Base-by-base conservation (phyloP, 2,888 invertebrate genomes). In the Nineta flava region DNA sequence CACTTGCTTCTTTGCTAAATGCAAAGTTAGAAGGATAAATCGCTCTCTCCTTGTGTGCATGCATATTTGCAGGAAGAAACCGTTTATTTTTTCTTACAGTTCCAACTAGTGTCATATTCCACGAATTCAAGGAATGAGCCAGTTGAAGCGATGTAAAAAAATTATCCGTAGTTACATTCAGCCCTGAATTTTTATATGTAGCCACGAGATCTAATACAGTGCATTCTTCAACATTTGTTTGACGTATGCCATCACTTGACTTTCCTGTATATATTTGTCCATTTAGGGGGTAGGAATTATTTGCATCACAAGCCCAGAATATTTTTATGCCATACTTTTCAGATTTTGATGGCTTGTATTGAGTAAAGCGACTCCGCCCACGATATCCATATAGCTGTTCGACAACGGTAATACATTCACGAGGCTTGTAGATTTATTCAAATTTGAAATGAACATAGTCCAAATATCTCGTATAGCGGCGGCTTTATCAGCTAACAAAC, bases 131-230 rank as follows among this genome's bases (percentile, higher is more conserved):
- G 46, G 50, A 44, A 46, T 55, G 55, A 4, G 56, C 57, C 19
- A 59, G 46, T 3, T 52, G 56, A 44, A 58, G 42, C 15, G 55
- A 47, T 17, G 58, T 56, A 50, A 58, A 59, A 50, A 52, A 59
- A 49, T 59, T 59, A 43, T 59, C 57, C 55, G 54, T 56, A 0
- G 51, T 51, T 43, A 58, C 52, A 46, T 58, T 59, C 57, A 60
- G 48, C 35, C 58, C 56, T 49, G 55, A 56, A 50, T 58, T 57
- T 57, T 56, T 52, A 44, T 55, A 58, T 50, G 52, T 52, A 48
- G 51, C 53, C 43, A 51, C 55, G 32, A 60, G 55, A 13, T 59
- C 57, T 58, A 58, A 59, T 34, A 61, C 58, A 26, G 57, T 57
- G 56, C 56, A 53, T 51, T 60, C 57, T 49, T 59, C 60, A 40